Percentiles rank a stretch among this genome's conserved stretches.
Conservation (phyloP, 2,888 invertebrate genomes). For the Diarsia brunnea region DNA sequence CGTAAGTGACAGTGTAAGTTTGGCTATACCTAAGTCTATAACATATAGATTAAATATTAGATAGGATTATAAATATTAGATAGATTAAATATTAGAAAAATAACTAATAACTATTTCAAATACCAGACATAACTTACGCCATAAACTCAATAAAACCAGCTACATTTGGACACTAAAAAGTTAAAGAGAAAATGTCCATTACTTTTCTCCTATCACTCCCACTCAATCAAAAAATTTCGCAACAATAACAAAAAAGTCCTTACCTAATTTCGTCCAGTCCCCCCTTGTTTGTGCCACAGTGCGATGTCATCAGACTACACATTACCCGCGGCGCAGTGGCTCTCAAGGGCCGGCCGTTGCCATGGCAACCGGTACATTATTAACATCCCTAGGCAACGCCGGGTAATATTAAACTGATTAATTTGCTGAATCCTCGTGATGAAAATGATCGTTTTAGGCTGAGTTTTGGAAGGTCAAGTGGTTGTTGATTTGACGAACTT, state of each 20-base stretch:
- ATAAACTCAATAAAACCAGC: not conserved
- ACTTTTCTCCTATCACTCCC: not conserved
- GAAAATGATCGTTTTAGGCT: constrained; percentile 35
- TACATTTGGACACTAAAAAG: not conserved
- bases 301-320: constrained; percentile 61
- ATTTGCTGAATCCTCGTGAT: constrained; percentile 53
- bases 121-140: not conserved
- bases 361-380: constrained; percentile 69
- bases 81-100: not conserved
- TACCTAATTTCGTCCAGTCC: constrained; percentile 47
- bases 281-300: constrained; percentile 44
- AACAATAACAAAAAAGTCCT: constrained; percentile 46
- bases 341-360: constrained; percentile 65
- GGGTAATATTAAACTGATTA: constrained; percentile 63
- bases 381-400: constrained; percentile 55
- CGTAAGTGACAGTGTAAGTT: no score
- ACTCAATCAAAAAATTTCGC: not conserved
- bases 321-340: constrained; percentile 42
- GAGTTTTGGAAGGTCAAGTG: constrained; percentile 11
- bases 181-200: not conserved
- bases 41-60: not conserved
- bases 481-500: constrained; percentile 9
- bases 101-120: no score
- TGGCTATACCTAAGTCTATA: no score
- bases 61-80: not conserved